Evolutionary conservation across 2,888 invertebrate species (phyloP), one percentile per base, ranked within the genome.

Genomic region (Metacarcinus magister): DNA sequence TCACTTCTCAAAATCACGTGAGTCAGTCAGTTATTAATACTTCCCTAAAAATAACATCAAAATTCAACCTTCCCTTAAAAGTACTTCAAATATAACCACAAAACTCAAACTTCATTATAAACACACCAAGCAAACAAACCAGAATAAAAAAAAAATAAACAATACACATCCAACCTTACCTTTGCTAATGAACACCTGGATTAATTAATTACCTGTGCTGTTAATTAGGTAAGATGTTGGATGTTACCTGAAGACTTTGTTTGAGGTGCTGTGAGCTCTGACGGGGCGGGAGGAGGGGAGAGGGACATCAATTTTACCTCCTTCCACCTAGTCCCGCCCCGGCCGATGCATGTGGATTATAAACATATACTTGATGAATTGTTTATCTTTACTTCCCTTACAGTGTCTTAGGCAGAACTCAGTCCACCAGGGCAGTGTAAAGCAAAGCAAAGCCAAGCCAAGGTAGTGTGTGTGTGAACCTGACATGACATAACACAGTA

Each of bases 351-450:
- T 19, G 48, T 48, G 13, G 60, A 19, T 4, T 19, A n/a, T 67
- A 67, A 23, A 4, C 67, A 23, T n/a, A 23, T 2, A 8, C 60
- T 23, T 93, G 54, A 93, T 93, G 43, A 75, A 32, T 32, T 93
- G 93, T 75, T 1, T 44, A 48, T 23, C n/a, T 44, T 43, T 44
- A 10, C 93, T 75, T 54, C 75, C 60, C 43, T n/a, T 93, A 93
- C 93, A 93, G 93, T 39, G 43, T 43, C n/a, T 43, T 67, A 75
- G 67, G 93, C 39, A 32, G 10, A 3, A 10, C 93, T 93, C 93
- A 75, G 93, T 93, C 93, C 93, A 93, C 75, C 93, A 43, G 75
- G 93, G 75, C 48, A 60, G 93, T 23, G 39, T 39, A 7, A 28
- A 39, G 39, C 39, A 39, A 39, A 39, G 39, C 39, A 39, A 39